Conservation (phyloP, 2,797 vertebrate genomes). For the Poecilia picta region DNA sequence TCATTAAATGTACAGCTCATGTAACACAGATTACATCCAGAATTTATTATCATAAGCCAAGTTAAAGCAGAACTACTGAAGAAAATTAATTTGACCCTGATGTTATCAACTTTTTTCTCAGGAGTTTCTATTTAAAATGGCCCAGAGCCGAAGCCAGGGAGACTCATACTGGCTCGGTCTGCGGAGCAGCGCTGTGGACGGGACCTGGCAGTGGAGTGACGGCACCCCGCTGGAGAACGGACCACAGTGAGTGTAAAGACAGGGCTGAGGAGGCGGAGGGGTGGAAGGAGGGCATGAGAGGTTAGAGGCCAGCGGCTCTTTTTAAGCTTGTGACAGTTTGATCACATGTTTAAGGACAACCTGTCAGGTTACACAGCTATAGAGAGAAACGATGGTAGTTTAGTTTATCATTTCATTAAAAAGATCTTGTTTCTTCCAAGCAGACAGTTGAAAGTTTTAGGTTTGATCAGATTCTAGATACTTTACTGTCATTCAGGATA, state of each 20-base stretch:
- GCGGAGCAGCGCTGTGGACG: conserved; percentile 20
- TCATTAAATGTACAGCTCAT: conserved; percentile 18
- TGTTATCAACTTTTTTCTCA: conserved; percentile 12
- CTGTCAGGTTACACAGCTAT: neutral
- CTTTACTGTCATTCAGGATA: neutral
- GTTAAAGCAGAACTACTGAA: neutral
- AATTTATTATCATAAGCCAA: neutral
- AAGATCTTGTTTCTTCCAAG: neutral
- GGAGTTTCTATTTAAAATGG: conserved; percentile 48
- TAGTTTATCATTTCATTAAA: neutral
- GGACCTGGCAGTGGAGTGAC: conserved; percentile 48
- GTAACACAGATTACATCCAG: neutral
- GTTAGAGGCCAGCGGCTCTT: neutral
- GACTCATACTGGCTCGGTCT: conserved; percentile 61
- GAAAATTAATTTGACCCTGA: too few species aligned
- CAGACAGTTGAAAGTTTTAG: neutral
- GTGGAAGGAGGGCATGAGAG: conserved; percentile 1
- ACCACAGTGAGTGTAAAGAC: conserved; percentile 46
- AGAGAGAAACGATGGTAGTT: neutral
- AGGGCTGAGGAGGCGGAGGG: neutral
- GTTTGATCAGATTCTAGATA: neutral
- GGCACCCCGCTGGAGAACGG: conserved; percentile 28
- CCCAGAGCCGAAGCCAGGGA: conserved; percentile 55
- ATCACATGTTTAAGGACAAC: conserved; percentile 15
- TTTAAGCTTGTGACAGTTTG: conserved; percentile 2